Base-by-base conservation (phyloP, 1,140 invertebrate species). In the Leptopilina boulardi region DNA sequence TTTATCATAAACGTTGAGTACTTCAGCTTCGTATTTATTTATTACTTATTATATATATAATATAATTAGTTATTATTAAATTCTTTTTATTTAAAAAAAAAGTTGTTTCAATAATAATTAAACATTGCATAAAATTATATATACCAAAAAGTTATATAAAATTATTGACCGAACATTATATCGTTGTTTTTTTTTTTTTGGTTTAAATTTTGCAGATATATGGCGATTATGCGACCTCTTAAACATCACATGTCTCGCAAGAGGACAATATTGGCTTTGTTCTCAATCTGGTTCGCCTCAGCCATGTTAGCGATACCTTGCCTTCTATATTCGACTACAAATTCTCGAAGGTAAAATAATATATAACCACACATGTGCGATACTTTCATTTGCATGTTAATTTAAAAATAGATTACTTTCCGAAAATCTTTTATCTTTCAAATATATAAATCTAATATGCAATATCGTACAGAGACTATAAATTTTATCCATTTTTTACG, bases 171-270 rank as follows among this genome's bases (percentile, higher is more conserved):
- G 21, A 66, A 34, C 6, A n/a, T n/a, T 30, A 13, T 30, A 66
- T 66, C 21, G 11, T 66, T 15, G 11, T n/a, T 1, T n/a, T 66
- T 26, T n/a, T n/a, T n/a, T n/a, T n/a, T n/a, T n/a, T n/a, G n/a
- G 59, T 66, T 66, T 66, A n/a, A 66, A 66, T 30, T n/a, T 82
- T 82, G 4, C 92, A 98, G 97, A 89, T 98, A 98, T 86, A 94
- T 97, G 89, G 98, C 97, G 8, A 98, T 99, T 74, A 96, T 98
- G 42, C 93, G 96, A 84, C 97, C 97, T 2, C 92, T 98, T 76
- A 93, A 96, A 79, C 96, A 96, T 9, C 92, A 97, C 72, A 96
- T 97, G 92, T 96, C 96, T 1, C 94, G 95, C 77, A 93, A 93
- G 2, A 94, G 94, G 59, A 96, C 97, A 0, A 90, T 96, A 47